Base-by-base conservation (phyloP, 2,888 invertebrate genomes). In the Leptothorax acervorum region DNA sequence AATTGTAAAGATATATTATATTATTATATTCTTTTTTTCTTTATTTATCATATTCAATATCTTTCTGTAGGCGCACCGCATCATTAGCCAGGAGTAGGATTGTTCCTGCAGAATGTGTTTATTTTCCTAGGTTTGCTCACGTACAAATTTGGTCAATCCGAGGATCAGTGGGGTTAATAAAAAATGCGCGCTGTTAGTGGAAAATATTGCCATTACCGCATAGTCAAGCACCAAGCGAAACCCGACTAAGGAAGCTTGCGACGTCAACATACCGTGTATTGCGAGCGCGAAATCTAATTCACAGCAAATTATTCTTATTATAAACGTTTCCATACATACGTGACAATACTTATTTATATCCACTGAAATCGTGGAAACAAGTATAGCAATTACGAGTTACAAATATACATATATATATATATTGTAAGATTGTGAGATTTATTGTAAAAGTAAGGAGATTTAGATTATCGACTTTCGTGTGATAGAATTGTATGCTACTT, bases 81-180 rank as follows among this genome's bases (percentile, higher is more conserved):
- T 87, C 95, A 95, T 87, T 98, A 98, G 97, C 97, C 99, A 0
- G 99, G 99, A 0, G 97, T 99, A 28, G 98, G 98, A 68, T 95
- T 99, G 31, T 98, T 99, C 91, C 95, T 99, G 87, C 99, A 99
- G 95, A 99, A 99, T 94, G 97, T 98, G 0, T 97, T 99, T 90
- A 99, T 99, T 93, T 99, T 99, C 92, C 96, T 98, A 88, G 97
- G 97, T 31, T 98, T 98, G 0, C 95, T 99, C 87, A 97, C 98
- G 35, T 99, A 98, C 95, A 99, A 99, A 95, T 99, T 99, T 95
- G 99, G 99, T 23, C 96, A 99, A 45, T 15, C 83, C 0, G 91
- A 91, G 62, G 91, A 91, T 55, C 39, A 51, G 9, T 90, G 83
- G 87, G 63, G 51, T 71, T 84, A 86, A 71, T 70, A 57, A 23